phyloP scores from a whole-genome alignment of 2,888 invertebrate genomes.

The Serrognathus titanus region DNA sequence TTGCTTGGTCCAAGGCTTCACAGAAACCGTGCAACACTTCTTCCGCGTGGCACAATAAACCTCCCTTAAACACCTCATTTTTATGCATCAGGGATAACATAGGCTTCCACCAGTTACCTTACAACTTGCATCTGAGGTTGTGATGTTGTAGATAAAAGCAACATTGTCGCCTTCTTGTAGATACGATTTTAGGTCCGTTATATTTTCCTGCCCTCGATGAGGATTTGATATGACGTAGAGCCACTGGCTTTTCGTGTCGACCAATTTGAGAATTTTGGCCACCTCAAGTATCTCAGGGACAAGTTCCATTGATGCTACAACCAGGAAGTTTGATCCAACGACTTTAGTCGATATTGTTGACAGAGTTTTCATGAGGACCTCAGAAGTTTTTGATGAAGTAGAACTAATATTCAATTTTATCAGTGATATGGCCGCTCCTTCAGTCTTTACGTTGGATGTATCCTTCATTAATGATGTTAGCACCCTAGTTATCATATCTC shows the following conservation, averaged over 20 bases:
- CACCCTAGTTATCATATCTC: conserved; percentile 64
- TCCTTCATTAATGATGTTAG: conserved; percentile 56
- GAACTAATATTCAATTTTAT: conserved; percentile 34
- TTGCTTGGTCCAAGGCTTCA: conserved; percentile 64
- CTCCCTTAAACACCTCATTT: conserved; percentile 49
- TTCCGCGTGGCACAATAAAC: conserved; percentile 65
- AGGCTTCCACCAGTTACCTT: conserved; percentile 47
- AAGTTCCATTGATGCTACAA: conserved; percentile 60
- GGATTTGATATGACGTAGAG: conserved; percentile 72
- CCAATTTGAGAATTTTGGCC: conserved; percentile 63
- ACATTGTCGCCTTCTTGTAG: conserved; percentile 77
- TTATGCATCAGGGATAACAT: no score
- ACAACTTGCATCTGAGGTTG: conserved; percentile 53
- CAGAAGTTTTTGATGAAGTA: conserved; percentile 32
- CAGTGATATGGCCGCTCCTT: conserved; percentile 39
- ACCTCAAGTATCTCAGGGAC: conserved; percentile 65
- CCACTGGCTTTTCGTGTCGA: conserved; percentile 75
- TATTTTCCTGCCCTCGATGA: conserved; percentile 50
- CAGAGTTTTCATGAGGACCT: conserved; percentile 37
- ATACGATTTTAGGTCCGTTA: conserved; percentile 56
- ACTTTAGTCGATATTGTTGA: conserved; percentile 38
- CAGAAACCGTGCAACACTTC: conserved; percentile 66
- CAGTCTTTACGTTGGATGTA: conserved; percentile 25
- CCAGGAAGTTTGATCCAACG: conserved; percentile 54
- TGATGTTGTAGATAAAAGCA: conserved; percentile 71